These are phyloP conservation scores for Griposia aprilina DNA, from an alignment of 2,888 invertebrate genomes.

Conservation along the genomic window DNA sequence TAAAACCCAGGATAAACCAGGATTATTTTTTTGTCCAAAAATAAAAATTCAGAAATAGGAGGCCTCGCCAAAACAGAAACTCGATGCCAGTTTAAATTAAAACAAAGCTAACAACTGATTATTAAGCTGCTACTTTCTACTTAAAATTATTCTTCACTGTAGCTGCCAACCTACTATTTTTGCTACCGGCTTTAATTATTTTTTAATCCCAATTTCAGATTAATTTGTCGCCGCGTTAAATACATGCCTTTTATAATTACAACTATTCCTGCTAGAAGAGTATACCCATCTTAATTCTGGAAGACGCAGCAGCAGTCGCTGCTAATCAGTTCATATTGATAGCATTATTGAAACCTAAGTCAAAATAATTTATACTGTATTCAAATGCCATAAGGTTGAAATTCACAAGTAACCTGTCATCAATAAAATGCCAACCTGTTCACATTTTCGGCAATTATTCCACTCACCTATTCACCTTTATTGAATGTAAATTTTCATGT, in stretches of 20 bases:
- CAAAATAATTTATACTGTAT: background rate
- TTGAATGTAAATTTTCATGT: constrained; percentile 45
- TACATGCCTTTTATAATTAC: background rate
- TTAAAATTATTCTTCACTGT: no score
- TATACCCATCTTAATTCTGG: background rate
- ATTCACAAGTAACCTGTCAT: background rate
- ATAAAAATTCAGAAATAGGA: no score
- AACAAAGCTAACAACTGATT: no score
- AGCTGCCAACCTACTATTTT: no score
- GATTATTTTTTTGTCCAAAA: no score
- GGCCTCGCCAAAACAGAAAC: no score
- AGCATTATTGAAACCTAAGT: background rate
- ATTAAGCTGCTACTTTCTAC: no score
- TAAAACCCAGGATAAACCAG: no score
- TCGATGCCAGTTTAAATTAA: no score
- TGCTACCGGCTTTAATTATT: no score
- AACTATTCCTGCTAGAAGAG: background rate
- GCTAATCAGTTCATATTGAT: background rate
- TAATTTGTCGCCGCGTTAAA: no score
- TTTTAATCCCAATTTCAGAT: no score
- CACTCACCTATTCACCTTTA: constrained; percentile 37
- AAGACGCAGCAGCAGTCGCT: background rate
- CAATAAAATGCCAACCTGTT: constrained; percentile 15
- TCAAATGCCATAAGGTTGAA: background rate
- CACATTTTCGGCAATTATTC: constrained; percentile 41